Evolutionary conservation across 2,113 vertebrate genomes (phyloP), one percentile per base, ranked within the genome.

Genomic region (Ariopsis seemanni): DNA sequence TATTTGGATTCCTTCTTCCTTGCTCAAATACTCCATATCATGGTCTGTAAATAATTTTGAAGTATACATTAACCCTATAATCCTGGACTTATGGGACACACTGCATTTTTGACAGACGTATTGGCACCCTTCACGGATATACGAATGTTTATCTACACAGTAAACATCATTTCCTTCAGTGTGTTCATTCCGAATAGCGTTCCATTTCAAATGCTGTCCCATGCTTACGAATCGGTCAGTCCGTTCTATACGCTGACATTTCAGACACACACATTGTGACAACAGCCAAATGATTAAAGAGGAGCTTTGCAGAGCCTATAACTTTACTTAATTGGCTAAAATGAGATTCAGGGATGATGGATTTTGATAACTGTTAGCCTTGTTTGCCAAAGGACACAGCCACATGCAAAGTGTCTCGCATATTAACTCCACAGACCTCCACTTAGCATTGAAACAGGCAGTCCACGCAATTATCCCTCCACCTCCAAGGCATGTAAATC

Each of bases 341-440:
- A 94, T 93, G 87, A 93, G 87, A 90, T 92, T 91, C 89, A 91
- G 85, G 88, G 89, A 86, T 93, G 93, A 94, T 93, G 92, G 93
- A 94, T 92, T 91, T 86, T 90, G 90, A 91, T 91, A 91, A 92
- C 90, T 91, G 87, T 90, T 87, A 79, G 90, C 88, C 89, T 89
- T 90, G 91, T 92, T 93, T 92, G 86, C 89, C 78, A 84, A 82
- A 90, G 87, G 88, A 82, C 78, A 55, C 27, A 22, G 84, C 58
- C 0, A 11, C 57, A n/a, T 52, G 12, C 34, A 57, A 83, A 75
- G 53, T 25, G 55, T 25, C 86, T 67, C 69, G 86, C 86, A 90
- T 89, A 88, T 88, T 86, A 88, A 89, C 57, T 34, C 30, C 15
- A 25, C 79, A 88, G 84, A 75, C 79, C 81, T 90, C 84, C 65